These are phyloP conservation scores for Agraylea sexmaculata DNA, from an alignment of 1,140 invertebrate genomes.

Conservation along the genomic window DNA sequence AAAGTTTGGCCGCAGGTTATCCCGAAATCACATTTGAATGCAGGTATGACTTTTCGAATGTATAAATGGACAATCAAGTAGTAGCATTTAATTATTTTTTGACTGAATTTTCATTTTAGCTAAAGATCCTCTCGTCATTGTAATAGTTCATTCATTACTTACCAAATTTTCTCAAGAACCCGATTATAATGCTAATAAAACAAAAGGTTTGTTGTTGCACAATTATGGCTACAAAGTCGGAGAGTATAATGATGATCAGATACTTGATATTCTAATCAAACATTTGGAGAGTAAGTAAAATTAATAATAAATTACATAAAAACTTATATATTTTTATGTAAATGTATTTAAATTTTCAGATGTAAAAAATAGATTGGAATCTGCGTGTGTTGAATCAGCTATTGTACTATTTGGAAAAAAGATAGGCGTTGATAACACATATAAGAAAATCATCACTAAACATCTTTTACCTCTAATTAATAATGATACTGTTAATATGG, in stretches of 20 bases:
- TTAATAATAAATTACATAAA: too few species aligned
- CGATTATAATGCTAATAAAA: constrained; percentile 21
- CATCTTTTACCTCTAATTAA: constrained; percentile 31
- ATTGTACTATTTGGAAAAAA: constrained; percentile 34
- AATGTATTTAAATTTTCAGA: constrained; percentile 23
- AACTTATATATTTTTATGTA: neutral
- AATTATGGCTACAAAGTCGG: constrained; percentile 32
- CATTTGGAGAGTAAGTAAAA: too few species aligned
- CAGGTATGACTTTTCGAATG: constrained; percentile 24
- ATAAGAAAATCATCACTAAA: constrained; percentile 32
- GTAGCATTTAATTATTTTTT: neutral
- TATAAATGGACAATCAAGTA: neutral
- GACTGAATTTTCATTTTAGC: constrained; percentile 24
- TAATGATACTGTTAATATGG: constrained; percentile 19
- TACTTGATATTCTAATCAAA: constrained; percentile 23
- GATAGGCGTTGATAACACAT: constrained; percentile 30
- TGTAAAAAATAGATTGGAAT: constrained; percentile 22
- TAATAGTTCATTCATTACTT: constrained; percentile 33
- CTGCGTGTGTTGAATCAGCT: constrained; percentile 27
- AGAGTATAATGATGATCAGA: constrained; percentile 32
- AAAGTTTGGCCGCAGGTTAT: constrained; percentile 33
- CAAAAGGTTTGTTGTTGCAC: constrained; percentile 27
- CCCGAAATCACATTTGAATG: constrained; percentile 28
- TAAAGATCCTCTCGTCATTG: constrained; percentile 31
- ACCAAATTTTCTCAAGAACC: constrained; percentile 28